Evolutionary conservation across 1,140 invertebrate genomes (phyloP), one percentile per base, ranked within the genome.

Genomic region (Cydia fagiglandana): DNA sequence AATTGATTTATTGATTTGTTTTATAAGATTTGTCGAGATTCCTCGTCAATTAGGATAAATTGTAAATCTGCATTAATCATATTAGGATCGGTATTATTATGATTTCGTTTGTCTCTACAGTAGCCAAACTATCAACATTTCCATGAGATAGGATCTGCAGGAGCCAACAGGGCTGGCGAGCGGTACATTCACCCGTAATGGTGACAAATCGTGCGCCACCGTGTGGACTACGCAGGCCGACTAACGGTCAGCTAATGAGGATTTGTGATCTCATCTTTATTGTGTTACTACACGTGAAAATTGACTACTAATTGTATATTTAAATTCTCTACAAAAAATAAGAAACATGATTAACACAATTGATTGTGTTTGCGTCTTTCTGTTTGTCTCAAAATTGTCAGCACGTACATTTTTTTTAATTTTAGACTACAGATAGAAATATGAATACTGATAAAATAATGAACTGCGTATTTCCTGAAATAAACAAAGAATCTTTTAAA

Each of bases 211-310:
- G 56, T 61, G 56, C 56, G 56, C 20, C 20, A 61, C 56, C 6
- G 20, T 24, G 7, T 61, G 20, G 56, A 53, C 50, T 61, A 61
- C 20, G 20, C 56, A 61, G 56, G 56, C 17, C 12, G 17, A 61
- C 66, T 38, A 38, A 38, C 66, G 34, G 66, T 38, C 34, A 17
- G 30, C 66, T 70, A 70, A 70, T 70, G 66, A 41, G 66, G 34
- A 70, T 70, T 70, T 41, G 66, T 38, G 66, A 70, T 41, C 34
- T 17, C 28, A 68, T 68, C 34, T 38, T 70, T 70, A 70, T 41
- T 45, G n/a, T 20, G 12, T 24, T 56, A 41, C n/a, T 24, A 24
- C 56, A n/a, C 6, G 56, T 20, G 56, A n/a, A 61, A 24, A 24
- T 24, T 61, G 20, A 61, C n/a, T 61, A 10, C 7, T 61, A 61